These are phyloP conservation scores for Sesia apiformis DNA, from an alignment of 2,888 invertebrate genomes.

Conservation along the genomic window DNA sequence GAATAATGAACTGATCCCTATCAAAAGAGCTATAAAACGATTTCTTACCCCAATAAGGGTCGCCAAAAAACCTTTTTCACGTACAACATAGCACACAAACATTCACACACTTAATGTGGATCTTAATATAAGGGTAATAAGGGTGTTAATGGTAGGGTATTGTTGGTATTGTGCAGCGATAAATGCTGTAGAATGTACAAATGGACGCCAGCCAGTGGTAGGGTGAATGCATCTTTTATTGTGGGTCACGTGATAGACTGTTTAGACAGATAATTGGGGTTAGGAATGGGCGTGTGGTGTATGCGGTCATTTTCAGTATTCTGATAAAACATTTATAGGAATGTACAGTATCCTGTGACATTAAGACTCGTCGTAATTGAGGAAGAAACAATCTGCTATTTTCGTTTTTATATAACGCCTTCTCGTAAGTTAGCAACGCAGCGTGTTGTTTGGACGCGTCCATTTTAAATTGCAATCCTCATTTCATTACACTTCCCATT, in stretches of 20 bases:
- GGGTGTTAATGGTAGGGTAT: not conserved
- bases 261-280: conserved; percentile 22
- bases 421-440: too few relatives aligned
- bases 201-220: not conserved
- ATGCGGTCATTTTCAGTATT: too few relatives aligned
- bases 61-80: conserved; percentile 29
- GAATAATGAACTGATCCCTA: conserved; percentile 15
- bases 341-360: not conserved
- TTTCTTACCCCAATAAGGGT: conserved; percentile 25
- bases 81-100: not conserved
- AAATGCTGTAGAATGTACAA: too few relatives aligned
- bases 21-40: conserved; percentile 30
- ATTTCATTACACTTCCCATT: too few relatives aligned
- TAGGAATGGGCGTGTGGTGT: not conserved
- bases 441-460: too few relatives aligned
- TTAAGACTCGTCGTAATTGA: not conserved
- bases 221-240: conserved; percentile 34
- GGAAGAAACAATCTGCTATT: not conserved
- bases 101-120: not conserved
- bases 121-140: not conserved
- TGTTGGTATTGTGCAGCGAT: too few relatives aligned
- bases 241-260: conserved; percentile 30
- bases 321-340: too few relatives aligned
- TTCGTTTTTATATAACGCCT: too few relatives aligned
- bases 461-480: too few relatives aligned